These are phyloP conservation scores for Ianthella basta DNA, from an alignment of 37 sponge, comb jelly and placozoan genomes.

Conservation along the genomic window DNA sequence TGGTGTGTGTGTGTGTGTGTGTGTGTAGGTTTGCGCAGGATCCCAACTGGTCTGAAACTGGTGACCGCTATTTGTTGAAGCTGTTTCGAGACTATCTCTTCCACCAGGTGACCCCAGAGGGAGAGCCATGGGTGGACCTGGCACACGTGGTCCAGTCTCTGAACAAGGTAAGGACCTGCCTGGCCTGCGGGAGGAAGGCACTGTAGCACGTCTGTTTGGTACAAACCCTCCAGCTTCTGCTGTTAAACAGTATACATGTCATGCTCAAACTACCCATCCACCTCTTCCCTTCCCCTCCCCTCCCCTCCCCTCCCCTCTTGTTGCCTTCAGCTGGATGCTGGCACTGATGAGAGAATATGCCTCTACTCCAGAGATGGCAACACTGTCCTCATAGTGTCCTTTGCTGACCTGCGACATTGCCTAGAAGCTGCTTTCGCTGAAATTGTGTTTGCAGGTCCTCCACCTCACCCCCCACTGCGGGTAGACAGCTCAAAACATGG, in stretches of 20 bases:
- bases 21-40: conserved; percentile 62
- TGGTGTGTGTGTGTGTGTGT: neutral
- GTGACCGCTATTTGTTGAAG: conserved; percentile 87
- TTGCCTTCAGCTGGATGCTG: conserved; percentile 72
- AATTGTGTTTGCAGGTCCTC: neutral
- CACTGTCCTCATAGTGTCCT: conserved; percentile 79
- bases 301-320: neutral
- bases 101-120: conserved; percentile 80
- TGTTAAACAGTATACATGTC: no score
- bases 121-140: conserved; percentile 88
- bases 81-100: conserved; percentile 87
- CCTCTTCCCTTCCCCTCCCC: no score
- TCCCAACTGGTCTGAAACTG: conserved; percentile 85
- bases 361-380: conserved; percentile 79
- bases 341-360: conserved; percentile 60
- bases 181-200: no score
- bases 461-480: neutral
- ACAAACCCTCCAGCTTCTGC: no score
- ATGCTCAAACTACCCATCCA: no score
- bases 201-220: no score
- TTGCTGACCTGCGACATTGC: conserved; percentile 76
- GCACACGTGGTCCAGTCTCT: conserved; percentile 82
- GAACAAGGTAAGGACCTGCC: conserved; percentile 77
- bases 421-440: conserved; percentile 72
- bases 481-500: no score